Percentiles rank a stretch among this genome's conserved stretches.
Evolutionary conservation across 2,113 vertebrate species (phyloP).

Genomic region (Tyto alba): DNA sequence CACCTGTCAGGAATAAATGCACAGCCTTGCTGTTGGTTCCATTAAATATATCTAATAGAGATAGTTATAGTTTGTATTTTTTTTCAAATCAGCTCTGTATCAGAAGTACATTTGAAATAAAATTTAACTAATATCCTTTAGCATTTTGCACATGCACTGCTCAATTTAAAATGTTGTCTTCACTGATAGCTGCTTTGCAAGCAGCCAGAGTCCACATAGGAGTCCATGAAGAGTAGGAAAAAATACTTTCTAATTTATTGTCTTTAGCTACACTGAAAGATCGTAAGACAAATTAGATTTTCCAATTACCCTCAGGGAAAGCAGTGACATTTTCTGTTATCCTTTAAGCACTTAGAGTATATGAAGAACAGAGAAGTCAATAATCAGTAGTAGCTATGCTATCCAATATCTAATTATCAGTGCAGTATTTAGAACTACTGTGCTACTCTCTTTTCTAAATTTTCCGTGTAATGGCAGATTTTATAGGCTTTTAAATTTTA

Average conservation of each 20-base stretch:
- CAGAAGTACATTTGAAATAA: background rate
- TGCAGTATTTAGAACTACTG: background rate
- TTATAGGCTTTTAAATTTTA: conserved; percentile 1
- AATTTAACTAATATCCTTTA: background rate
- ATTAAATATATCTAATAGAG: background rate
- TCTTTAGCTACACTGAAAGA: background rate
- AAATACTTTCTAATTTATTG: conserved; percentile 6
- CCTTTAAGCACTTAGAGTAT: background rate
- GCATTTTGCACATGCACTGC: background rate
- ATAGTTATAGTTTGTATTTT: background rate
- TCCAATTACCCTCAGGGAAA: conserved; percentile 30
- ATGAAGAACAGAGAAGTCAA: conserved; percentile 49
- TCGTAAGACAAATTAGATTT: conserved; percentile 23
- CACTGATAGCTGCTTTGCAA: background rate
- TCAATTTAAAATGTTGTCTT: background rate
- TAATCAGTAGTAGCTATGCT: background rate
- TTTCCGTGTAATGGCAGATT: background rate
- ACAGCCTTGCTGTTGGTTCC: background rate
- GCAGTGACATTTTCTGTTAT: conserved; percentile 42
- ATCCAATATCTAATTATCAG: conserved; percentile 13
- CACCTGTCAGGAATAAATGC: background rate
- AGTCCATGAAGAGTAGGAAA: background rate
- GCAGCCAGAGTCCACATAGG: background rate
- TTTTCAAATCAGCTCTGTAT: background rate
- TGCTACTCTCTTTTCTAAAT: background rate